phyloP scores from a whole-genome alignment of 2,888 invertebrate species.

The Caenorhabditis sulstoni region DNA sequence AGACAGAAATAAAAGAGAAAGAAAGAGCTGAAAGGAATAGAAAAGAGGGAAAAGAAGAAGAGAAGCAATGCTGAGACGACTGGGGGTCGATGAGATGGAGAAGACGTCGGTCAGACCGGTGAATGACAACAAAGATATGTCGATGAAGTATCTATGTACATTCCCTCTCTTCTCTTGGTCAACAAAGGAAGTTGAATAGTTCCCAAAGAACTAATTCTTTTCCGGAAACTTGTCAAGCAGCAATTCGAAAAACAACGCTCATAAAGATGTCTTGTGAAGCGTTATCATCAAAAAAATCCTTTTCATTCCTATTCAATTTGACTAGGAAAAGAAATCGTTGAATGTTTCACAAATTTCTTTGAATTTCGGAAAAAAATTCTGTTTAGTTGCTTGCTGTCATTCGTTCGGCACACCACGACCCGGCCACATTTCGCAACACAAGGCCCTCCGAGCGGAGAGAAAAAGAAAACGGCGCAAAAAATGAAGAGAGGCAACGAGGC shows the following conservation, averaged over 20 bases:
- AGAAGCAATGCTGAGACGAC: constrained; percentile 18
- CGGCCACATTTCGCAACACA: constrained; percentile 38
- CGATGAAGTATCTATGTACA: constrained; percentile 27
- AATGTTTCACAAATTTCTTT: constrained; percentile 1
- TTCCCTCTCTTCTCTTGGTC: background rate
- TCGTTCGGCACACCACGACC: background rate
- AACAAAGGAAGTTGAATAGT: too few relatives aligned
- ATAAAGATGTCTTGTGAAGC: too few relatives aligned
- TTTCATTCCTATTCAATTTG: too few relatives aligned
- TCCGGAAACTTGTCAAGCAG: too few relatives aligned
- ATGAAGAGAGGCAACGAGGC: background rate
- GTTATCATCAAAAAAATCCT: too few relatives aligned
- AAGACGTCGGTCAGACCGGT: constrained; percentile 25
- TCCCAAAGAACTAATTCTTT: too few relatives aligned
- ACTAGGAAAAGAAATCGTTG: background rate
- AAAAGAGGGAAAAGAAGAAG: background rate
- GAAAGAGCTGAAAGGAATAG: background rate
- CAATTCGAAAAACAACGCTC: too few relatives aligned
- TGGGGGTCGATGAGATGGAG: constrained; percentile 15
- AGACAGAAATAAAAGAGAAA: background rate
- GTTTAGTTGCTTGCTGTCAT: background rate
- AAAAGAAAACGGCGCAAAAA: constrained; percentile 4
- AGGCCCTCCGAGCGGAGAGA: background rate
- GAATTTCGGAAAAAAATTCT: background rate
- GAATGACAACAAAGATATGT: constrained; percentile 26